A percentile compares a stretch with the other conserved stretches of the same genome.
phyloP scores from a whole-genome alignment of 2,888 invertebrate genomes.

The Limenitis camilla region DNA sequence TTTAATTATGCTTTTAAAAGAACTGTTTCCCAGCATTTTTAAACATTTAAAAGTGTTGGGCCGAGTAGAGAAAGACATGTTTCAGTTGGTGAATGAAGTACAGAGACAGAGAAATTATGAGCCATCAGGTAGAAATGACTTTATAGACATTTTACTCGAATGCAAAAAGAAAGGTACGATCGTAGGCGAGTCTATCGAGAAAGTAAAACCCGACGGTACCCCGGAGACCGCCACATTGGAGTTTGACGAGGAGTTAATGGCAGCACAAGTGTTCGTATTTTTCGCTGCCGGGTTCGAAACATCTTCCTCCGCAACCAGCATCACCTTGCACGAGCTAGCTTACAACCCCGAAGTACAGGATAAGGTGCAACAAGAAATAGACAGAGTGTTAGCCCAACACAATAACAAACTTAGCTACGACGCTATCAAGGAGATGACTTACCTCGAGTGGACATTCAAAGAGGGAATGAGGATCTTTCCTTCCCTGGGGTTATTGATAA shows the following conservation, averaged over 20 bases:
- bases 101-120: conserved; percentile 39
- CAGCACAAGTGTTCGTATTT: conserved; percentile 42
- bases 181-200: conserved; percentile 29
- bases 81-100: conserved; percentile 39
- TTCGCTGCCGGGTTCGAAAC: conserved; percentile 67
- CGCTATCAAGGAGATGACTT: conserved; percentile 49
- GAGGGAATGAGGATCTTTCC: conserved; percentile 55
- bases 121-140: conserved; percentile 40
- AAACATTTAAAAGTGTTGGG: conserved; percentile 35
- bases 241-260: conserved; percentile 24
- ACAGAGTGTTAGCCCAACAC: conserved; percentile 37
- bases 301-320: conserved; percentile 57
- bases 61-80: conserved; percentile 40
- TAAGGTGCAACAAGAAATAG: conserved; percentile 43
- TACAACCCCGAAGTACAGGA: conserved; percentile 41
- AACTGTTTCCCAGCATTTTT: conserved; percentile 38
- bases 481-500: conserved; percentile 43
- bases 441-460: conserved; percentile 45
- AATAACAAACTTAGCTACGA: conserved; percentile 44
- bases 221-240: conserved; percentile 20
- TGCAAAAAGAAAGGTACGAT: conserved; percentile 29
- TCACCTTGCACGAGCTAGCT: conserved; percentile 50
- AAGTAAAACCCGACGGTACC: conserved; percentile 20
- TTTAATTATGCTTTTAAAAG: conserved; percentile 32
- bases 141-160: conserved; percentile 31